Evolutionary conservation across 1,140 invertebrate genomes (phyloP), one percentile per base, ranked within the genome.

Genomic region (Marisa cornuarietis): DNA sequence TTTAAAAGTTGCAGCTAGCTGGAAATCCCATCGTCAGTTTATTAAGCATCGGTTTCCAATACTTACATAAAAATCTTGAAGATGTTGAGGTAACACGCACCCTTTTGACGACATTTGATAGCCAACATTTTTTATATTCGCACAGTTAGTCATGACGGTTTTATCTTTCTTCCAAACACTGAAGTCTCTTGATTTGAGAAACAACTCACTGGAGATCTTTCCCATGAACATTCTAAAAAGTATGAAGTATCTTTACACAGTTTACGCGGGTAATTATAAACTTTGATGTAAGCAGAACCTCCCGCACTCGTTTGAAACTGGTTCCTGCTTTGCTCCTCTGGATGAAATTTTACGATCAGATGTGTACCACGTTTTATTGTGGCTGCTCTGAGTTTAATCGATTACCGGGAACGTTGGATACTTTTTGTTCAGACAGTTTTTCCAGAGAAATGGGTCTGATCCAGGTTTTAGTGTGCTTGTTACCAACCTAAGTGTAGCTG

Each of bases 391-490:
- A 82, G 13, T 54, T 66, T 11, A 63, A 85, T 9, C 85, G 79
- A 83, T 52, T 83, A 58, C 69, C 81, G 58, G 82, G 14, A 85
- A 85, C 79, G 52, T 66, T 76, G 71, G 79, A 18, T 79, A 42
- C 26, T 69, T 75, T 86, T 49, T 31, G 69, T 24, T 74, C 74
- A 26, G 54, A 73, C 20, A 71, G 22, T 78, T 78, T 54, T 58
- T 71, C 18, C 66, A 78, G 80, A 42, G 31, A 42, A 18, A 42
- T 65, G 58, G 79, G 75, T 82, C 66, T 73, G 83, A 26, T 26
- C 75, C 82, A 52, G 79, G 81, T n/a, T 80, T 80, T 24, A 72
- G 82, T 16, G 75, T 81, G 9, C 82, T 86, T n/a, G 78, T 86
- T 58, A 74, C 83, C 14, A 85, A 85, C 80, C 68, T 78, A 26